A percentile compares a stretch with the other conserved stretches of the same genome.
Conservation (phyloP, 2,113 vertebrate species). For the Catharus bicknelli region DNA sequence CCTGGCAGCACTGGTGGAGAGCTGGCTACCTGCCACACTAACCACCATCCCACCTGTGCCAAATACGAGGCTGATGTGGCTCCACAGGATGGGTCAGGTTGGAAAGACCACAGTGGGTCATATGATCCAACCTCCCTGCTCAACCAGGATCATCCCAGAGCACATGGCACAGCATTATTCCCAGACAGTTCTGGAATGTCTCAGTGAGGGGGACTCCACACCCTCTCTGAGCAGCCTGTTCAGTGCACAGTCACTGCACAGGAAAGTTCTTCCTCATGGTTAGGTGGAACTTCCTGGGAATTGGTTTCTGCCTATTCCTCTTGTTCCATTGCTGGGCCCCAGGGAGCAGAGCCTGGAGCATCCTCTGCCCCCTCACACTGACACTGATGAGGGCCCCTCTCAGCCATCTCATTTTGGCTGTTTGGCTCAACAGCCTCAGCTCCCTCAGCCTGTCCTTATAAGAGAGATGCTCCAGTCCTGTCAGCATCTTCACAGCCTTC, state of each 20-base stretch:
- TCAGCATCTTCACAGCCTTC: not conserved
- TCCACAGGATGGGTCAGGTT: not conserved
- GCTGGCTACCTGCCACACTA: not conserved
- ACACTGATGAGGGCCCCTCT: not conserved
- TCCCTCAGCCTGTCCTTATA: not conserved
- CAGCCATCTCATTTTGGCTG: not conserved
- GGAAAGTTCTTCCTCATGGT: not conserved
- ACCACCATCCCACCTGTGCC: not conserved
- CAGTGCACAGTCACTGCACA: not conserved
- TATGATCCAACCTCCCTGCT: not conserved
- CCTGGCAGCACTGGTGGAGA: accelerated
- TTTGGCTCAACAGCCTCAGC: not conserved
- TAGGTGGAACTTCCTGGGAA: not conserved
- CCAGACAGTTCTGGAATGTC: not conserved
- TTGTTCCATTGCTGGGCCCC: not conserved
- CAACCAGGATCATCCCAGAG: not conserved
- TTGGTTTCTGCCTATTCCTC: not conserved
- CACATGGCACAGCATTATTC: not conserved
- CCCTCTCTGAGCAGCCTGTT: not conserved
- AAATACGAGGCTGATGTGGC: accelerated
- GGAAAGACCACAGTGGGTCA: not conserved
- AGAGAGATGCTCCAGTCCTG: not conserved
- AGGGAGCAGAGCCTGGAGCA: not conserved
- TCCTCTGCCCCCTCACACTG: not conserved
- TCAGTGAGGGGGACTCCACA: not conserved